Conservation (phyloP, 2,888 invertebrate species). For the Deilephila porcellus region DNA sequence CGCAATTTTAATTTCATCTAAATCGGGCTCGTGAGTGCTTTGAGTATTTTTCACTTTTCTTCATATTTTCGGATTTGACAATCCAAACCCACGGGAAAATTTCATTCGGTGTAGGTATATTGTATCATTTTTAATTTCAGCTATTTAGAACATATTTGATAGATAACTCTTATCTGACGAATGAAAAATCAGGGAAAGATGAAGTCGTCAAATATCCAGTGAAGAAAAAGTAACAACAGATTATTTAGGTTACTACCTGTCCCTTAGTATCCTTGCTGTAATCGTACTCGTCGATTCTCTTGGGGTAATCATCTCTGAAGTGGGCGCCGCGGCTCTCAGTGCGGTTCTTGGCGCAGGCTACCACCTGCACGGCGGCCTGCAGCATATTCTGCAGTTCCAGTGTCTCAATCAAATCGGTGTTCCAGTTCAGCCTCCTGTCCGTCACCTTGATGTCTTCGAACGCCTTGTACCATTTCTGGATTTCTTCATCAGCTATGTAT, state of each 20-base stretch:
- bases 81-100: no score
- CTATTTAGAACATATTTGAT: no score
- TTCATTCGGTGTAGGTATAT: no score
- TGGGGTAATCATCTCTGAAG: constrained; percentile 96
- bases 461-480: constrained; percentile 89
- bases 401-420: constrained; percentile 97
- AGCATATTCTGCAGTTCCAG: constrained; percentile 98
- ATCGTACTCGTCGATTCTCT: constrained; percentile 96
- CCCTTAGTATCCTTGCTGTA: constrained; percentile 94
- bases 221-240: no score
- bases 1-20: no score
- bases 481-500: constrained; percentile 75
- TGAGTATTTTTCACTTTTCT: no score
- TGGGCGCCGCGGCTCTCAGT: constrained; percentile 99
- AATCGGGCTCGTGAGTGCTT: no score
- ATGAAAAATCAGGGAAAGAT: no score
- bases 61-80: no score
- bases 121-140: no score
- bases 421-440: constrained; percentile 93
- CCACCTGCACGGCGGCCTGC: constrained; percentile 92
- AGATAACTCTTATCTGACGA: no score
- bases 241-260: constrained; percentile 80
- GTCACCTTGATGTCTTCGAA: constrained; percentile 90
- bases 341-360: constrained; percentile 94
- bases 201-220: no score